These are phyloP conservation scores for Calephelis perditalis DNA, from an alignment of 2,888 invertebrate species.

Conservation along the genomic window DNA sequence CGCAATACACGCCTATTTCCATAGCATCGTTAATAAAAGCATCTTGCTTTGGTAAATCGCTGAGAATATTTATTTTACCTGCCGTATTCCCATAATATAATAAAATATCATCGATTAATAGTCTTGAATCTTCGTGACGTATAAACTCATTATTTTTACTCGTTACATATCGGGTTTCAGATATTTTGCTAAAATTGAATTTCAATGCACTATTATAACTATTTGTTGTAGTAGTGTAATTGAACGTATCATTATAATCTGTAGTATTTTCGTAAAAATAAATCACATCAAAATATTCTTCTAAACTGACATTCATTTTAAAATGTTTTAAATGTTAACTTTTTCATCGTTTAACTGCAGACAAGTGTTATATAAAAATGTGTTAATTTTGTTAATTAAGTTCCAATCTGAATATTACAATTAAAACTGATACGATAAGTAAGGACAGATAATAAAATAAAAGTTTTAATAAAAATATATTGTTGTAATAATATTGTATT, in stretches of 20 bases:
- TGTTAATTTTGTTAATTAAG: conserved; percentile 3
- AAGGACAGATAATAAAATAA: neutral
- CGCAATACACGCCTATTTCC: neutral
- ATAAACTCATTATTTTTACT: neutral
- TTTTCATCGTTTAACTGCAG: neutral
- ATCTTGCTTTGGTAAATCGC: neutral
- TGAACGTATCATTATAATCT: too few relatives aligned
- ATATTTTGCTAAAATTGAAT: too few relatives aligned
- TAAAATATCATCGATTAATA: neutral
- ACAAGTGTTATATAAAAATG: neutral
- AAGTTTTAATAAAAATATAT: too few relatives aligned
- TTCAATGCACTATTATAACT: too few relatives aligned
- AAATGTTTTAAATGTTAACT: neutral
- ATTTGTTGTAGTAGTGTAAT: too few relatives aligned
- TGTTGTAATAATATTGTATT: too few relatives aligned
- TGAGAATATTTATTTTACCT: neutral
- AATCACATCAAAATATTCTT: too few relatives aligned
- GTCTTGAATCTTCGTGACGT: neutral
- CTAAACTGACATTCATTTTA: too few relatives aligned
- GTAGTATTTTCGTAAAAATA: too few relatives aligned
- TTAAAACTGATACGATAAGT: neutral
- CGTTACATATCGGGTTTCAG: too few relatives aligned
- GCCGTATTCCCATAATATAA: neutral
- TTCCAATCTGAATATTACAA: neutral
- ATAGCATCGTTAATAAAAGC: neutral